phyloP scores from a whole-genome alignment of 2,888 invertebrate genomes.

The Archips crataeganus region DNA sequence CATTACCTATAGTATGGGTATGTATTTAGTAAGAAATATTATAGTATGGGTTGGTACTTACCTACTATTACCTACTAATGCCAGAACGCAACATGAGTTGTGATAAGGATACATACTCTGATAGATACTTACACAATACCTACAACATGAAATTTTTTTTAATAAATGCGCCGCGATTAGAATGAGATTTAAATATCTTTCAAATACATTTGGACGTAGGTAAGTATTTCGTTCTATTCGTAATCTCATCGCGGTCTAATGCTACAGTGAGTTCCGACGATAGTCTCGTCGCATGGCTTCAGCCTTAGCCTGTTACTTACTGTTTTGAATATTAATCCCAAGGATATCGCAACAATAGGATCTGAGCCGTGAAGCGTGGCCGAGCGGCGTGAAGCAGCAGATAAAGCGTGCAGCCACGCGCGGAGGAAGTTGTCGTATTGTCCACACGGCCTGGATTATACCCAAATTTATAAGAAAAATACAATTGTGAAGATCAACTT shows the following conservation, averaged over 20 bases:
- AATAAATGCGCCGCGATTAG: no score
- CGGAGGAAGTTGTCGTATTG: conserved; percentile 57
- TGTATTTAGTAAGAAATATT: no score
- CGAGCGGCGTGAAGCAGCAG: conserved; percentile 50
- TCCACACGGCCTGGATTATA: conserved; percentile 49
- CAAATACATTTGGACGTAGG: no score
- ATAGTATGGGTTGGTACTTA: no score
- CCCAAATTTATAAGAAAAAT: conserved; percentile 52
- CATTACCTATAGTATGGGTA: no score
- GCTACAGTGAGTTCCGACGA: background rate
- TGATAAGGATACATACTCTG: no score
- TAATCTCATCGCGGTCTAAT: background rate
- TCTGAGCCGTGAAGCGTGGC: conserved; percentile 25
- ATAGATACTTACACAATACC: no score
- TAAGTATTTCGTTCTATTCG: no score
- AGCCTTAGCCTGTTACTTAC: conserved; percentile 6
- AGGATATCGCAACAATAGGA: conserved; percentile 19
- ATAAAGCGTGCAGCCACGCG: conserved; percentile 62
- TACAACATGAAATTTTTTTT: no score
- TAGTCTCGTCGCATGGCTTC: background rate
- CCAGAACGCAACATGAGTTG: no score
- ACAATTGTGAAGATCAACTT: conserved; percentile 43
- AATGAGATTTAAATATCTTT: no score
- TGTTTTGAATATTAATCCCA: conserved; percentile 29
- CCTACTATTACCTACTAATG: no score